These are phyloP conservation scores for Poecilia velifera DNA, from an alignment of 2,797 vertebrate species.

Conservation along the genomic window DNA sequence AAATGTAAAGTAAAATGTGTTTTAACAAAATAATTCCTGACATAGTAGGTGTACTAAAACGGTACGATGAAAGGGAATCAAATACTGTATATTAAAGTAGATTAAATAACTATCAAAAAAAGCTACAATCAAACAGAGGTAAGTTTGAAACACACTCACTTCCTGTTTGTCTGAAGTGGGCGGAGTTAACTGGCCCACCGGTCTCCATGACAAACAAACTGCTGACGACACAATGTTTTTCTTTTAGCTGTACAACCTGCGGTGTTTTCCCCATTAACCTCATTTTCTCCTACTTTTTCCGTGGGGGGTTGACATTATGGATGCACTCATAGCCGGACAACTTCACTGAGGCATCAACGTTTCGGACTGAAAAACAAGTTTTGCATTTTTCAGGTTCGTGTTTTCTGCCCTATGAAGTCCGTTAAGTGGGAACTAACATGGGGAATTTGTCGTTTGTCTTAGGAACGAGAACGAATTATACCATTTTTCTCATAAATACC, in stretches of 20 bases:
- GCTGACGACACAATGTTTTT: neutral
- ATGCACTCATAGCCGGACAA: neutral
- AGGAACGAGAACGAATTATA: neutral
- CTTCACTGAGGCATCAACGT: neutral
- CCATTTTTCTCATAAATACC: neutral
- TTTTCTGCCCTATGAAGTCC: neutral
- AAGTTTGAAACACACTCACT: neutral
- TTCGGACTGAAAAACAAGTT: neutral
- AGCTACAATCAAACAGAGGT: neutral
- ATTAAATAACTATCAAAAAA: neutral
- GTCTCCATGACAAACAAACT: neutral
- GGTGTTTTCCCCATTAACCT: neutral
- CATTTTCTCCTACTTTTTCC: neutral
- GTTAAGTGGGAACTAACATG: neutral
- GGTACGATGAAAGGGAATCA: neutral
- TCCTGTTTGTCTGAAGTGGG: slow-evolving; percentile 40
- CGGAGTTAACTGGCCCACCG: slow-evolving; percentile 28
- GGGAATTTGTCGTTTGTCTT: neutral
- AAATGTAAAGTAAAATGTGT: neutral
- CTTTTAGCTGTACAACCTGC: neutral
- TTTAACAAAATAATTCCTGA: neutral
- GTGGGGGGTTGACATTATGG: neutral
- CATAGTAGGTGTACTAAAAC: neutral
- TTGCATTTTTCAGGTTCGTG: slow-evolving; percentile 2
- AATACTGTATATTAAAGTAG: neutral